Conservation (phyloP, 2,797 vertebrate genomes). For the Myripristis jacobus region DNA sequence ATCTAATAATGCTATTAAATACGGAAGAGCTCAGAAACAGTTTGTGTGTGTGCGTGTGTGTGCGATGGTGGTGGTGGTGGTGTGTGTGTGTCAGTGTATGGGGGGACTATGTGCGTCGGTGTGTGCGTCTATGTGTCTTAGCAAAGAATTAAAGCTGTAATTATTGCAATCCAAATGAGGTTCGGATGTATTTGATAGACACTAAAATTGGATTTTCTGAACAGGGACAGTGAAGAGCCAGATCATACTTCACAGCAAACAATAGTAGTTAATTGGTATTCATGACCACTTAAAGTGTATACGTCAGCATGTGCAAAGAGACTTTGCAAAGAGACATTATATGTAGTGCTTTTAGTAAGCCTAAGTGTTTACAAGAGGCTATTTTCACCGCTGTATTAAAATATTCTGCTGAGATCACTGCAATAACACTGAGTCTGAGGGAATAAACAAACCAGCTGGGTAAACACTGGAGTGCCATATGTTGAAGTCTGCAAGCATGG, state of each 20-base stretch:
- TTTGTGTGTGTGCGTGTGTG: conserved; percentile 25
- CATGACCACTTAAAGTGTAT: neutral
- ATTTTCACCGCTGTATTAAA: conserved; percentile 1
- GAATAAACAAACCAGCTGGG: neutral
- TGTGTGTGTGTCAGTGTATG: conserved; percentile 6
- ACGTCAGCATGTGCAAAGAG: neutral
- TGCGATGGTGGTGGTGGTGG: too few species aligned
- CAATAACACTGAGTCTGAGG: neutral
- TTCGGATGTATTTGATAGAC: conserved; percentile 14
- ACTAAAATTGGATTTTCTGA: conserved; percentile 29
- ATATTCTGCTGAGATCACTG: neutral
- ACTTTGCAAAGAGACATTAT: neutral
- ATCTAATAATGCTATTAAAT: conserved; percentile 74
- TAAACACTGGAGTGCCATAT: conserved; percentile 22
- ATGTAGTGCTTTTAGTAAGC: neutral
- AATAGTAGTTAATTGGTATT: neutral
- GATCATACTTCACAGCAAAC: neutral
- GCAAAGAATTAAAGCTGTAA: conserved; percentile 24
- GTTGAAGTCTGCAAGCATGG: conserved; percentile 33
- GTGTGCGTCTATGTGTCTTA: neutral
- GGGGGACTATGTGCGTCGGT: too few species aligned
- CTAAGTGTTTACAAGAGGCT: neutral
- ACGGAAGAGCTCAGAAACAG: conserved; percentile 31
- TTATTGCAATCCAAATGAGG: conserved; percentile 30
- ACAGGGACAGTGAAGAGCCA: neutral